A percentile compares a stretch with the other conserved stretches of the same genome.
phyloP scores from a whole-genome alignment of 2,797 vertebrate genomes.

The Acestrorhynchus altus region DNA sequence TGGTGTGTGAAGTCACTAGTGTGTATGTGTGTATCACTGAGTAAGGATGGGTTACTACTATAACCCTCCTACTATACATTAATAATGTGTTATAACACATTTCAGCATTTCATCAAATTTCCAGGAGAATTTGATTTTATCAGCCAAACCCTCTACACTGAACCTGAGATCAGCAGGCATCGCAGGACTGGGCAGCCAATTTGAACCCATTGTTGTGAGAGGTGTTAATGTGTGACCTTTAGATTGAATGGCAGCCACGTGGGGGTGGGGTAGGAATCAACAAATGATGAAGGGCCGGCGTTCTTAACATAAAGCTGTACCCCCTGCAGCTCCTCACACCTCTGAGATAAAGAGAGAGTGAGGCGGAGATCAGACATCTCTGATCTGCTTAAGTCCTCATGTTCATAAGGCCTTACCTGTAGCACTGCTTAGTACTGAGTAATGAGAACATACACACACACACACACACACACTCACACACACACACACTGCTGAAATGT shows the following conservation, averaged over 20 bases:
- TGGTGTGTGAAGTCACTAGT: too few species aligned
- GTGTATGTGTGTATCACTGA: too few species aligned
- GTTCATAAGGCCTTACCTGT: background rate
- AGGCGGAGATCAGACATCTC: background rate
- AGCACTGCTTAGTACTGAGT: background rate
- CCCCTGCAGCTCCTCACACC: constrained; percentile 20
- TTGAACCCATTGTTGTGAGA: constrained; percentile 55
- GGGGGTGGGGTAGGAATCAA: constrained; percentile 55
- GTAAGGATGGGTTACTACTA: too few species aligned
- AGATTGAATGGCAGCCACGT: constrained; percentile 54
- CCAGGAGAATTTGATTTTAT: too few species aligned
- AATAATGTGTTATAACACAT: too few species aligned
- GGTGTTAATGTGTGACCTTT: constrained; percentile 64
- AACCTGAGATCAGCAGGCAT: background rate
- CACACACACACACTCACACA: background rate
- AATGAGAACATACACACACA: background rate
- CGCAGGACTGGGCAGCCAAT: background rate
- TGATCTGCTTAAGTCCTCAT: background rate
- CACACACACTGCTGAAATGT: background rate
- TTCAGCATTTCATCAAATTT: too few species aligned
- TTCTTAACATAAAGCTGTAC: constrained; percentile 12
- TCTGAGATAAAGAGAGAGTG: background rate
- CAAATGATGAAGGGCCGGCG: constrained; percentile 70
- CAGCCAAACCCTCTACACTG: too few species aligned
- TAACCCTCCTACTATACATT: too few species aligned